Base-by-base conservation (phyloP, 2,113 vertebrate species). In the Scopus umbretta region DNA sequence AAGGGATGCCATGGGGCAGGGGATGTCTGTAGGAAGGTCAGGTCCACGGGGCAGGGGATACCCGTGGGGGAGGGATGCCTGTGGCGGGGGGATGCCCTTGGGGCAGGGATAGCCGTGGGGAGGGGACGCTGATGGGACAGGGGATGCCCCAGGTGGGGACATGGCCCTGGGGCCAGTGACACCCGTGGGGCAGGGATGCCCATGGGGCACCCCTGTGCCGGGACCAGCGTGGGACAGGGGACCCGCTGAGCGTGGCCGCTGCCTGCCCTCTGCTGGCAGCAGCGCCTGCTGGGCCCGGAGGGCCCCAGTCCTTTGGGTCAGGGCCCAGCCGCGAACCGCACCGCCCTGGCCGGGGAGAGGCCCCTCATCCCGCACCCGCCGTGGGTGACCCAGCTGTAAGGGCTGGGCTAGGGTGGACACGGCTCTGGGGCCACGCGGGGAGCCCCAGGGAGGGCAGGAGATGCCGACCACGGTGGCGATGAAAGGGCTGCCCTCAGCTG, bases 301-400 rank as follows among this genome's bases (percentile, higher is more conserved):
- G 17, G 15, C 40, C 10, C 13, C 32, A 9, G 4, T 19, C 9
- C 34, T 30, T 9, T 3, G 10, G 14, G 34, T 21, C 25, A 36
- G 18, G 15, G 10, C 36, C 32, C 40, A 6, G 13, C 7, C 20
- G 32, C 63, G 17, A 42, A 61, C 2, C 3, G 16, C 7, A 22
- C 1, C 0, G 6, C 23, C 1, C 1, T 3, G 40, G n/a, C 47
- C 4, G 5, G 30, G 63, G 29, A n/a, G 16, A 6, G 17, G 3
- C 10, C 12, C 47, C 11, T n/a, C 29, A 10, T 2, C 20, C 52
- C 26, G n/a, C 42, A 43, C 16, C 18, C 36, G 32, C 16, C 0
- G 0, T 8, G 7, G 6, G 23, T 23, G 49, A 15, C 9, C 9
- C 1, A 6, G 58, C n/a, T 63, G 15, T 7, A 12, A 12, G 7